Conservation (phyloP, 2,888 invertebrate genomes). For the Andrena praecox region DNA sequence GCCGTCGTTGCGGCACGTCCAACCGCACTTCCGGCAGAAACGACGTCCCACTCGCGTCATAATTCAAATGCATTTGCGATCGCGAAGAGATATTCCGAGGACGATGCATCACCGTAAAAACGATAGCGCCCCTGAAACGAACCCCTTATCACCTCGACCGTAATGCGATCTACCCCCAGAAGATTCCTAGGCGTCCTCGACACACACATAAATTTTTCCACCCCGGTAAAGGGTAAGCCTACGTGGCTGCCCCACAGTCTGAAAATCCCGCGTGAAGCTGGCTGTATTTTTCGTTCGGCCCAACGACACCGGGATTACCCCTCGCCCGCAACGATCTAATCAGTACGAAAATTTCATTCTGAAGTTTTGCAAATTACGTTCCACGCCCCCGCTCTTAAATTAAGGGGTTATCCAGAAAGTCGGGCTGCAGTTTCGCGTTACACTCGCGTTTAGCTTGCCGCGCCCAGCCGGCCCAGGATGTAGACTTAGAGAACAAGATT, state of each 20-base stretch:
- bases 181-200: conserved; percentile 38
- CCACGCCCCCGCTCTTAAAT: background rate
- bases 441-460: too few species aligned
- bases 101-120: conserved; percentile 59
- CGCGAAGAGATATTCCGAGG: conserved; percentile 26
- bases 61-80: conserved; percentile 63
- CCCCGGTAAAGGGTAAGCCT: conserved; percentile 29
- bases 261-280: background rate
- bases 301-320: conserved; percentile 6
- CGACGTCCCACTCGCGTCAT: conserved; percentile 34
- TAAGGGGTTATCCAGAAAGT: conserved; percentile 14
- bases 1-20: conserved; percentile 32
- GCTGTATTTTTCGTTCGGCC: conserved; percentile 9
- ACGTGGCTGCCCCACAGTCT: background rate
- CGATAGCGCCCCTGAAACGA: conserved; percentile 41
- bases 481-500: background rate
- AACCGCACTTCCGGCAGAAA: conserved; percentile 45
- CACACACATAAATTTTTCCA: conserved; percentile 30
- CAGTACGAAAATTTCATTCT: conserved; percentile 18
- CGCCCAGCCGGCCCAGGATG: too few species aligned
- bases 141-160: conserved; percentile 50
- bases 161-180: conserved; percentile 46
- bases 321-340: conserved; percentile 4
- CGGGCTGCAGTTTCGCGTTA: background rate
- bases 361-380: background rate